These are phyloP conservation scores for Epistrophe grossulariae DNA, from an alignment of 2,888 invertebrate species.

Conservation along the genomic window DNA sequence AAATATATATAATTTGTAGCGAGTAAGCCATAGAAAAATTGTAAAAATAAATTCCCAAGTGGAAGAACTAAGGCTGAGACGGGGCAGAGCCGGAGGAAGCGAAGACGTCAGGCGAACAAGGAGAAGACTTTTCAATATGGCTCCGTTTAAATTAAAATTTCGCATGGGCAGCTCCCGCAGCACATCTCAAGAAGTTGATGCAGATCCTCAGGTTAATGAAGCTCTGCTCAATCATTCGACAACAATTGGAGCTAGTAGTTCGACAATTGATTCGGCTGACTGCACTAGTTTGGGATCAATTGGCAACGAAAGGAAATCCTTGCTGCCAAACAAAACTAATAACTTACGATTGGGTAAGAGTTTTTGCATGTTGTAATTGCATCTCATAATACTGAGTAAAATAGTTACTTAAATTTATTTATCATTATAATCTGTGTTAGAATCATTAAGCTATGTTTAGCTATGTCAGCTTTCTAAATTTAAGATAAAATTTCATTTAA, in stretches of 20 bases:
- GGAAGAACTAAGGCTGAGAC: constrained; percentile 67
- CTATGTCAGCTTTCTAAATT: not conserved
- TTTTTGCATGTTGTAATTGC: constrained; percentile 12
- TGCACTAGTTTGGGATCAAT: constrained; percentile 82
- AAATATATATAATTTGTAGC: constrained; percentile 49
- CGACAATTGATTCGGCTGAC: constrained; percentile 83
- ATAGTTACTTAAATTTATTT: not conserved
- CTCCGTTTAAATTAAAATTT: constrained; percentile 84
- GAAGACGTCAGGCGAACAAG: constrained; percentile 63
- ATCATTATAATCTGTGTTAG: not conserved
- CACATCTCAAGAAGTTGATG: constrained; percentile 83
- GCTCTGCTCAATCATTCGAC: constrained; percentile 80
- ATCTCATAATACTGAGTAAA: constrained; percentile 2
- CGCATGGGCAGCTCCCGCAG: constrained; percentile 84
- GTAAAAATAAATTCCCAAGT: constrained; percentile 73
- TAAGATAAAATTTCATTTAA: not conserved
- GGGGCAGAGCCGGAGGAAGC: constrained; percentile 67
- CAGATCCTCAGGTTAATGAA: constrained; percentile 83
- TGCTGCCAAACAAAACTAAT: constrained; percentile 81
- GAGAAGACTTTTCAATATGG: constrained; percentile 79
- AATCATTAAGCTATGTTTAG: not conserved
- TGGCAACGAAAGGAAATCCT: constrained; percentile 81
- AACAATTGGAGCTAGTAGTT: constrained; percentile 82
- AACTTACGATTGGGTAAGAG: constrained; percentile 83
- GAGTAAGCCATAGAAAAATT: constrained; percentile 45